phyloP scores from a whole-genome alignment of 2,797 vertebrate species.

The Lophotriccus pileatus region DNA sequence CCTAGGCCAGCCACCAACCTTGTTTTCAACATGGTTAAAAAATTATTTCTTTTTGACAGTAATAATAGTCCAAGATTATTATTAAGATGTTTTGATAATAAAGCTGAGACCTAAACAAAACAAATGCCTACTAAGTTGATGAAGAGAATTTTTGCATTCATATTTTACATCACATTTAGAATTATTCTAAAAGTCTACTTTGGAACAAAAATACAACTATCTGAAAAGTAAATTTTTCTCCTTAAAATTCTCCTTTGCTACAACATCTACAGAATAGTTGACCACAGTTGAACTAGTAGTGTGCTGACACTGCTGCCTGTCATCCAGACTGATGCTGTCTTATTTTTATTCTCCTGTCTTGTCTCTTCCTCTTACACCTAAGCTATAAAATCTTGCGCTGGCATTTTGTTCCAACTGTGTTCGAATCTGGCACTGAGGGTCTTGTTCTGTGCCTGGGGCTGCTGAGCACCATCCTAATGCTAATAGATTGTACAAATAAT shows the following conservation, averaged over 20 bases:
- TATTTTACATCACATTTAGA: not conserved
- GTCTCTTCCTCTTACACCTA: not conserved
- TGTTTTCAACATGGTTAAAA: not conserved
- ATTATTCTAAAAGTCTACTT: not conserved
- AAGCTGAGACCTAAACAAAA: not conserved
- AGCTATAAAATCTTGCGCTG: not conserved
- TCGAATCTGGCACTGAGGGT: not conserved
- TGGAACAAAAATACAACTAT: not conserved
- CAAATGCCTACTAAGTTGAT: not conserved
- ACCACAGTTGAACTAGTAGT: not conserved
- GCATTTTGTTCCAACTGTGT: not conserved
- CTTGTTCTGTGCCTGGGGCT: not conserved
- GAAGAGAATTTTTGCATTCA: not conserved
- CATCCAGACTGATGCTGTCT: not conserved
- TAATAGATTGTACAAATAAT: not conserved
- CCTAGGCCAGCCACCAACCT: not conserved
- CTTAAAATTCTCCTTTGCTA: not conserved
- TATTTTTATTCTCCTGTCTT: not conserved
- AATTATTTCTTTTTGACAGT: not conserved
- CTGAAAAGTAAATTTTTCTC: not conserved
- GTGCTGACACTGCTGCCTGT: slow-evolving; percentile 3
- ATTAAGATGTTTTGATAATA: not conserved
- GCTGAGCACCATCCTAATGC: not conserved
- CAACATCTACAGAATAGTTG: not conserved
- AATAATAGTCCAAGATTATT: not conserved